These are phyloP conservation scores for Thripadectes ignobilis DNA, from an alignment of 2,797 vertebrate genomes.

Conservation along the genomic window DNA sequence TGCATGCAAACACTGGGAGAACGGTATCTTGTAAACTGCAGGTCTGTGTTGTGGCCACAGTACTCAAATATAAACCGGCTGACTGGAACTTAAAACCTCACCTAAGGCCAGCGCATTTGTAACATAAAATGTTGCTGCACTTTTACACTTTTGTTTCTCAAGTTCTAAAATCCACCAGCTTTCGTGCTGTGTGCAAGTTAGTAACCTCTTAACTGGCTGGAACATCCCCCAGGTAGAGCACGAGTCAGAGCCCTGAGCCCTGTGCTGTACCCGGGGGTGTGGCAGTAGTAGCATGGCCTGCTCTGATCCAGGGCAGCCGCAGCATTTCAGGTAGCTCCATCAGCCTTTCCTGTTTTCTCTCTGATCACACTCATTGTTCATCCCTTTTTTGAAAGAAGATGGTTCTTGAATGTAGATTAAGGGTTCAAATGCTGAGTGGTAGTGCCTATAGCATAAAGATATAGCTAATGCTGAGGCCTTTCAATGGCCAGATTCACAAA, in stretches of 20 bases:
- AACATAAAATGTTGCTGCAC: background rate
- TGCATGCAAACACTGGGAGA: background rate
- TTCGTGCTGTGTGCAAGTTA: background rate
- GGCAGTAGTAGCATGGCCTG: background rate
- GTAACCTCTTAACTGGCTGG: background rate
- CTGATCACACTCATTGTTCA: background rate
- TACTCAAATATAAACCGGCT: background rate
- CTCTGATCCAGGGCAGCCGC: background rate
- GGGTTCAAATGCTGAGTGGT: background rate
- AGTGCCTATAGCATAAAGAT: background rate
- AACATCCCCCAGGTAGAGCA: fast-evolving
- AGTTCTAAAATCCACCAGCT: background rate
- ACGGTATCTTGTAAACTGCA: fast-evolving
- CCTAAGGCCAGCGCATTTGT: fast-evolving
- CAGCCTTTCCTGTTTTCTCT: background rate
- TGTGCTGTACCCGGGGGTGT: background rate
- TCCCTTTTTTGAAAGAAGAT: background rate
- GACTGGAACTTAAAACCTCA: background rate
- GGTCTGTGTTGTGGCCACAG: background rate
- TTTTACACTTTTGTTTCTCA: background rate
- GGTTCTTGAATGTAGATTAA: background rate
- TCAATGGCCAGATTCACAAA: background rate
- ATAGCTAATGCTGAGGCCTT: background rate
- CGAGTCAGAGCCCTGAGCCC: background rate
- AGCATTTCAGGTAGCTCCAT: fast-evolving